These are phyloP conservation scores for Poicephalus gulielmi DNA, from an alignment of 2,113 vertebrate genomes.

Conservation along the genomic window DNA sequence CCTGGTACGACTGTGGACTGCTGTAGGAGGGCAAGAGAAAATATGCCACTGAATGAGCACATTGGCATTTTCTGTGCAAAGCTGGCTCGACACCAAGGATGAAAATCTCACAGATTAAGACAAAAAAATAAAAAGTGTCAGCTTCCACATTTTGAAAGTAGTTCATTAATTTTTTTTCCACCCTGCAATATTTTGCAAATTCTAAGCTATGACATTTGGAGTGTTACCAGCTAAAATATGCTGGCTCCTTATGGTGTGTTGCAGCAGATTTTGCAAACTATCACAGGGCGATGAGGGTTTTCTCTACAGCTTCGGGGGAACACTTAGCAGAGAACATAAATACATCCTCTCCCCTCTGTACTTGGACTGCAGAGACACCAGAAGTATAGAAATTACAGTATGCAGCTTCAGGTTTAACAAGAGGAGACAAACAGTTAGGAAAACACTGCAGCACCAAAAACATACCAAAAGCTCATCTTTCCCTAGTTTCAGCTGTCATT, in stretches of 20 bases:
- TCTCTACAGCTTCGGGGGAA: constrained; percentile 12
- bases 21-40: not conserved
- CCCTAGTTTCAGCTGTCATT: not conserved
- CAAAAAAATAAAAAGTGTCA: not conserved
- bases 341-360: not conserved
- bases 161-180: not conserved
- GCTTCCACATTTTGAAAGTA: not conserved
- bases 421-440: not conserved
- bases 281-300: not conserved
- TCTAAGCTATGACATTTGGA: constrained; percentile 48
- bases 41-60: not conserved
- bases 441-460: fast-evolving
- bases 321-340: not conserved
- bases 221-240: constrained; percentile 59
- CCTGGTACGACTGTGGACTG: not conserved
- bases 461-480: not conserved
- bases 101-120: not conserved
- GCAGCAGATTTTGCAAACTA: constrained; percentile 18
- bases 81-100: not conserved
- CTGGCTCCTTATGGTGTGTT: constrained; percentile 51
- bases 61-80: not conserved
- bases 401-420: not conserved
- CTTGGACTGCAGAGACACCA: not conserved
- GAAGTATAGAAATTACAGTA: not conserved
- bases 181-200: constrained; percentile 49